phyloP scores from a whole-genome alignment of 2,888 invertebrate genomes.

The Tetheella fluctuosa region DNA sequence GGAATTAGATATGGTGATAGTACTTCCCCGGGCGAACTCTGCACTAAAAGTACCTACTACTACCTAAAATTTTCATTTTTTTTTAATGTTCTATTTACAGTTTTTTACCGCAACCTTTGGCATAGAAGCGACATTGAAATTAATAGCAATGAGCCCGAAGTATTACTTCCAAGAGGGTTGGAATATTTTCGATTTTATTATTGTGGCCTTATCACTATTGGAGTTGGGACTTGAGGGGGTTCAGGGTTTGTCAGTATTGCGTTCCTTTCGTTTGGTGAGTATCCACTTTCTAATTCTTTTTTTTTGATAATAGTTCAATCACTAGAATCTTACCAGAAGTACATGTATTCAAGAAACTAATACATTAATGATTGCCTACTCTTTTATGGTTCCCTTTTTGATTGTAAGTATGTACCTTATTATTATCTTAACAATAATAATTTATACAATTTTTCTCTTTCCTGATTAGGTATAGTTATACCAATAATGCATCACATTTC shows the following conservation, averaged over 20 bases:
- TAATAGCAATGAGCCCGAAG: constrained; percentile 98
- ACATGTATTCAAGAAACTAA: background rate
- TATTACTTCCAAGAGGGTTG: constrained; percentile 99
- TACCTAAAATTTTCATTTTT: too few relatives aligned
- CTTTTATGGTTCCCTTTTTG: background rate
- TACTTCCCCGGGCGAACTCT: too few relatives aligned
- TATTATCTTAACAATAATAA: background rate
- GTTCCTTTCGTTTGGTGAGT: constrained; percentile 99
- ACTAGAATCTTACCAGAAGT: background rate
- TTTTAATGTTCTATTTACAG: constrained; percentile 78
- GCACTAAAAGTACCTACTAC: too few relatives aligned
- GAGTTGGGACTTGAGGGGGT: constrained; percentile 97
- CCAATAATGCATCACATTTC: background rate
- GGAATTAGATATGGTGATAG: too few relatives aligned
- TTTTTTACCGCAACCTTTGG: constrained; percentile 99
- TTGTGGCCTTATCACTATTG: constrained; percentile 96
- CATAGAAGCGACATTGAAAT: constrained; percentile 96
- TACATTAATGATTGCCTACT: background rate
- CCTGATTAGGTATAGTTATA: background rate
- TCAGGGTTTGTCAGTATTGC: constrained; percentile 97
- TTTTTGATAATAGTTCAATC: background rate
- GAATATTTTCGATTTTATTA: constrained; percentile 99
- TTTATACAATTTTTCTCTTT: background rate
- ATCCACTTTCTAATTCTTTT: constrained; percentile 29
- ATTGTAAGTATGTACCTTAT: background rate